Conservation (phyloP, 2,888 invertebrate species). For the Phymatocera aterrima region DNA sequence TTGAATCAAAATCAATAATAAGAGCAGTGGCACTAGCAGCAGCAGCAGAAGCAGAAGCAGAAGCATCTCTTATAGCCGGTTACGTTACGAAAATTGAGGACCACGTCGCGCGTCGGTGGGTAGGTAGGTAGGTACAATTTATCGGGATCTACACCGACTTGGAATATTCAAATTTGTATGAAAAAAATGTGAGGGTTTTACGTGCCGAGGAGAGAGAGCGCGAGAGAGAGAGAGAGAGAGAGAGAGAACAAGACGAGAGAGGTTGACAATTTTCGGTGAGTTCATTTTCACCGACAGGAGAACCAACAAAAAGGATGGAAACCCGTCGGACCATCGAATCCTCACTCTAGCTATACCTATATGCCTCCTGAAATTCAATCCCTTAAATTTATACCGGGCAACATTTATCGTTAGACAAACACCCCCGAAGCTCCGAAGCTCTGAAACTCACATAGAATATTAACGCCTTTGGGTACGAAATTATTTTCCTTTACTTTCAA, state of each 20-base stretch:
- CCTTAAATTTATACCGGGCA: constrained; percentile 24
- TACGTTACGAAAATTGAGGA: too few relatives aligned
- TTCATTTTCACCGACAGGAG: background rate
- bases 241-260: background rate
- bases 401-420: constrained; percentile 31
- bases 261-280: background rate
- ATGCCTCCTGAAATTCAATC: constrained; percentile 4
- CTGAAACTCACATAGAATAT: background rate
- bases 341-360: background rate
- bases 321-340: background rate
- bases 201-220: background rate
- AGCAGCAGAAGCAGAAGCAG: background rate
- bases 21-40: background rate
- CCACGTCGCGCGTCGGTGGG: too few relatives aligned
- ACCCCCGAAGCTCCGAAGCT: background rate
- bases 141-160: too few relatives aligned
- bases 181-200: background rate
- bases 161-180: background rate
- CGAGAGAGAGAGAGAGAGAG: background rate
- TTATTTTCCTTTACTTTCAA: constrained; percentile 1
- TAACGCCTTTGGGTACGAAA: background rate
- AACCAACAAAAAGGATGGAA: background rate
- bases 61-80: background rate
- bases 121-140: too few relatives aligned
- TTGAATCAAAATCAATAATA: constrained; percentile 41